Evolutionary conservation across 2,888 invertebrate species (phyloP).

Genomic region (Aphodius granarius): DNA sequence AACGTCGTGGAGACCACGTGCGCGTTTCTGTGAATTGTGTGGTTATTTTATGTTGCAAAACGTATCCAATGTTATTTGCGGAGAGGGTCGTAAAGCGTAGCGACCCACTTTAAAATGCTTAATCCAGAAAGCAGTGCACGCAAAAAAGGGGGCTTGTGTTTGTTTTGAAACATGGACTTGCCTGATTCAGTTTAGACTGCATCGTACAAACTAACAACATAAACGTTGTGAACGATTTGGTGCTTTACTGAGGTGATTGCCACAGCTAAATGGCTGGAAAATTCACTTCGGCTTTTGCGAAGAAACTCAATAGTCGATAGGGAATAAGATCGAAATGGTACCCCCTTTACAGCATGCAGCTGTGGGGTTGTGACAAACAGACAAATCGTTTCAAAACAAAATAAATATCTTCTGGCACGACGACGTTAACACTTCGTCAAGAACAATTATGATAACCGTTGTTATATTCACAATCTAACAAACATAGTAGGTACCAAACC

Average conservation of each 20-base stretch:
- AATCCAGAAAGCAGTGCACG: neutral
- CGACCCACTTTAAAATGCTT: neutral
- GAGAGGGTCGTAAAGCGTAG: neutral
- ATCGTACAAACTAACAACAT: neutral
- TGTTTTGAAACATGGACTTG: neutral
- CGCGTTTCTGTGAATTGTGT: neutral
- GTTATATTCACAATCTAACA: neutral
- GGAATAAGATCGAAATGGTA: too few species aligned
- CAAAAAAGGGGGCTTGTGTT: neutral
- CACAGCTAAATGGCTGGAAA: neutral
- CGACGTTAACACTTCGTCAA: neutral
- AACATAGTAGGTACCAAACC: neutral
- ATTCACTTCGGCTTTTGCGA: neutral
- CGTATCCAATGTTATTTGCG: neutral
- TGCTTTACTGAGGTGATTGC: neutral
- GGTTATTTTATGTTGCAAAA: neutral
- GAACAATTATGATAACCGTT: neutral
- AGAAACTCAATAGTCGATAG: too few species aligned
- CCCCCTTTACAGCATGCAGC: too few species aligned
- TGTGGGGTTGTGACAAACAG: too few species aligned
- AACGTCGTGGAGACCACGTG: neutral
- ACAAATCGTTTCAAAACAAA: too few species aligned
- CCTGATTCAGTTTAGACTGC: neutral
- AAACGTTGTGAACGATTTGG: neutral
- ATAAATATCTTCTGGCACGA: neutral